These are phyloP conservation scores for Limanda limanda DNA, from an alignment of 2,113 vertebrate species.

Conservation along the genomic window DNA sequence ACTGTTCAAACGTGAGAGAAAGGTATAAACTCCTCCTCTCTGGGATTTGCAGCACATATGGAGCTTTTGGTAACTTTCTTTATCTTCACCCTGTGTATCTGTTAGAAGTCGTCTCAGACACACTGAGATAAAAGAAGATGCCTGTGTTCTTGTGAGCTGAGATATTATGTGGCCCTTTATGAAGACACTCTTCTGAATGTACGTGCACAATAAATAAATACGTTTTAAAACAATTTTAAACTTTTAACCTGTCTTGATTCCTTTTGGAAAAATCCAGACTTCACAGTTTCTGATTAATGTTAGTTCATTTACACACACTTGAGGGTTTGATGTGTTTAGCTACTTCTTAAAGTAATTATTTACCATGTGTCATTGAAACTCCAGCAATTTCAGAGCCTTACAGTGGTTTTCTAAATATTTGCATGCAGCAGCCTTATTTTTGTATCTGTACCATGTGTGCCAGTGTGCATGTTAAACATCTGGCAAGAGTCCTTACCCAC, in stretches of 20 bases:
- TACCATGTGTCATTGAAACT: not conserved
- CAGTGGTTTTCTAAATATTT: not conserved
- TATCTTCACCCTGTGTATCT: constrained; percentile 59
- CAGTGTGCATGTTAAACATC: not conserved
- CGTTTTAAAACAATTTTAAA: constrained; percentile 11
- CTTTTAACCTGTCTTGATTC: not conserved
- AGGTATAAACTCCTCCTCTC: constrained; percentile 76
- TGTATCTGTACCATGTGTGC: not conserved
- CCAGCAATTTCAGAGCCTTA: not conserved
- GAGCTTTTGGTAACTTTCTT: constrained; percentile 71
- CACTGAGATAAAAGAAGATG: not conserved
- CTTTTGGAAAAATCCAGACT: not conserved
- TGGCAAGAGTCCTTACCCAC: not conserved
- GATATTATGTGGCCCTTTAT: constrained; percentile 39
- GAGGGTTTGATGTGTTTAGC: not conserved
- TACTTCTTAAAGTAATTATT: not conserved
- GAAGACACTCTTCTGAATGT: constrained; percentile 60
- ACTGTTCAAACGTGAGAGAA: constrained; percentile 89
- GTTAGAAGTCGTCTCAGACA: constrained; percentile 55
- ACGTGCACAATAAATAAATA: constrained; percentile 56
- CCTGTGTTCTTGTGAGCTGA: constrained; percentile 39
- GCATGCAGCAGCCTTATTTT: not conserved
- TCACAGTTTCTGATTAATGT: not conserved
- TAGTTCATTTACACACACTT: not conserved
- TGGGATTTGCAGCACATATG: constrained; percentile 82